Base-by-base conservation (phyloP, 2,113 vertebrate species). In the Hypocryptadius cinnamomeus region DNA sequence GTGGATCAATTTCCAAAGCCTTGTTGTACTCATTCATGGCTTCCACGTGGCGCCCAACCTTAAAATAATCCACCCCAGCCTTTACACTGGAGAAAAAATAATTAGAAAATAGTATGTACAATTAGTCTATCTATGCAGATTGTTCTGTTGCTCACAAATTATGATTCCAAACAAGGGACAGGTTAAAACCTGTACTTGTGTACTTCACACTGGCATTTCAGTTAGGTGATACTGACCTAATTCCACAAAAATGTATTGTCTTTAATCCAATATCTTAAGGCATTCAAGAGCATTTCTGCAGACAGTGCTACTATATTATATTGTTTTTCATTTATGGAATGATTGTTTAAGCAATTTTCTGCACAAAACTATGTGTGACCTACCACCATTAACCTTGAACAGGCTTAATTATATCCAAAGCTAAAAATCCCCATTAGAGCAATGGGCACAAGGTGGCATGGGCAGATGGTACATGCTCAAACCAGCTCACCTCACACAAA, bases 1-100 rank as follows among this genome's bases (percentile, higher is more conserved):
- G 98, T 6, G 97, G 97, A 95, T 99, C 99, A 15, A 99, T 99
- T 95, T 99, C 99, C 95, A 99, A 88, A 59, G 99, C 99, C 84
- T 99, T 99, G 97, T 99, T 99, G 94, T 99, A 99, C 88, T 99
- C 99, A 53, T 99, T 99, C 99, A 99, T 99, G 68, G 99, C 99
- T 86, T 99, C 99, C 27, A 99, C 99, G 0, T 99, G 98, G 21
- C 97, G 98, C 16, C 99, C 98, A 37, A 98, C 97, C 94, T 99
- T 99, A 95, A 99, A 99, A 97, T 98, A 98, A 95, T 98, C 99
- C 74, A 99, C 99, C 37, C 99, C 99, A 50, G 98, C 96, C 95
- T 99, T 99, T 68, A 99, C 99, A 66, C 99, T 99, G 87, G 7
- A 90, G 54, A 83, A 70, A 73, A 92, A 77, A 70, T 5, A 77